These are phyloP conservation scores for Falco naumanni DNA, from an alignment of 2,797 vertebrate genomes.

Conservation along the genomic window DNA sequence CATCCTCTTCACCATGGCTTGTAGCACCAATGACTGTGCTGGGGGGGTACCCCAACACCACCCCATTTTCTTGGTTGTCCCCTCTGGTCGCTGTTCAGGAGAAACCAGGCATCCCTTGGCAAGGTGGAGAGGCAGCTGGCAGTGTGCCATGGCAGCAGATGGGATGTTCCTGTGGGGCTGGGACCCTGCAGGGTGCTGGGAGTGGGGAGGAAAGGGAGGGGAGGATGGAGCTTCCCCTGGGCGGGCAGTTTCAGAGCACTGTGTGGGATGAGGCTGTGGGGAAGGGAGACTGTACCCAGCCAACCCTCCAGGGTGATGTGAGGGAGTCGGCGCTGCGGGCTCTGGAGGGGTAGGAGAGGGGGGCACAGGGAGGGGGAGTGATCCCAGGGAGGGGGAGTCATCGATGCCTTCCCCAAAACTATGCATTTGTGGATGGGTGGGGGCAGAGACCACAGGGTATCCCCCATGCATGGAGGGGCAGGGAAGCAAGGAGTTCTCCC, in stretches of 20 bases:
- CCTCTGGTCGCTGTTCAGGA: not conserved
- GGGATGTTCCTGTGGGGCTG: not conserved
- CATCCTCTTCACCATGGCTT: not conserved
- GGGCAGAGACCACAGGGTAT: not conserved
- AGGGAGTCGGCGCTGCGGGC: not conserved
- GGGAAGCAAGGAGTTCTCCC: not conserved
- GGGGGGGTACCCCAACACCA: not conserved
- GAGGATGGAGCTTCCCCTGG: slow-evolving; percentile 44
- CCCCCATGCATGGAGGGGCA: not conserved
- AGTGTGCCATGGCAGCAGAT: not conserved
- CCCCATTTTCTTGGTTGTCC: not conserved
- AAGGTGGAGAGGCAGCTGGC: not conserved
- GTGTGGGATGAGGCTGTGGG: slow-evolving; percentile 52
- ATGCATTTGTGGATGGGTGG: not conserved
- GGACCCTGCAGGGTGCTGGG: not conserved
- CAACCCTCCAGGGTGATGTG: not conserved
- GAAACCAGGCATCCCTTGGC: not conserved
- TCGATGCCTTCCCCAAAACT: not conserved
- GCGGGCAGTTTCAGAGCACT: slow-evolving; percentile 12
- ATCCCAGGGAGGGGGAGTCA: not conserved
- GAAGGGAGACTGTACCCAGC: slow-evolving; percentile 37
- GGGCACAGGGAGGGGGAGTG: not conserved
- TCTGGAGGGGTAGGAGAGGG: slow-evolving; percentile 34
- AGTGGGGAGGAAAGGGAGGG: not conserved
- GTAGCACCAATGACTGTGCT: not conserved